A percentile compares a stretch with the other conserved stretches of the same genome.
phyloP scores from a whole-genome alignment of 2,888 invertebrate species.

The Pelosia muscerda region DNA sequence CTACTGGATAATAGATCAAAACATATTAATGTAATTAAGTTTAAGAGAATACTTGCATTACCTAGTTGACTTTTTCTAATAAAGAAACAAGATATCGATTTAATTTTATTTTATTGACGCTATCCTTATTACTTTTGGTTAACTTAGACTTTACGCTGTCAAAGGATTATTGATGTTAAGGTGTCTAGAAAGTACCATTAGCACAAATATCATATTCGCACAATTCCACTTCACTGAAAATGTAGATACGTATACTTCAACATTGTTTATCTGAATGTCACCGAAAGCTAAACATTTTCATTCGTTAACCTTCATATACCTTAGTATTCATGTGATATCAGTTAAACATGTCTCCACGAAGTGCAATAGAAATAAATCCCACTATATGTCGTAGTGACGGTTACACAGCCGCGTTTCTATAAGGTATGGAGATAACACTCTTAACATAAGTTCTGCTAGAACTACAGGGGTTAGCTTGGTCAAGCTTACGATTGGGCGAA shows the following conservation, averaged over 20 bases:
- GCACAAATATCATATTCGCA: too few species aligned
- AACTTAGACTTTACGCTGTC: too few species aligned
- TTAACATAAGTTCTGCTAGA: conserved; percentile 20
- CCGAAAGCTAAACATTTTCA: not conserved
- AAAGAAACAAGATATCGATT: too few species aligned
- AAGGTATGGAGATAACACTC: conserved; percentile 45
- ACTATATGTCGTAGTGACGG: conserved; percentile 37
- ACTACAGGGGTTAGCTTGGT: conserved; percentile 32
- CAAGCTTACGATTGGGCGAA: conserved; percentile 30
- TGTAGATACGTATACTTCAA: not conserved
- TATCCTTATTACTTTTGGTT: too few species aligned
- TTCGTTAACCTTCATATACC: not conserved
- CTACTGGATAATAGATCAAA: too few species aligned
- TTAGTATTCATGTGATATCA: conserved; percentile 6
- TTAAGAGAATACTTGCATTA: too few species aligned
- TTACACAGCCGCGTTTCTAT: conserved; percentile 44
- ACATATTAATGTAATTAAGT: too few species aligned
- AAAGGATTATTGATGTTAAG: too few species aligned
- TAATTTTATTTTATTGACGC: too few species aligned
- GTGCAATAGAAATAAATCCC: conserved; percentile 37
- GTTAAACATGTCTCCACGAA: conserved; percentile 27
- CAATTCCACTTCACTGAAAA: too few species aligned
- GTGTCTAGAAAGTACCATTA: too few species aligned
- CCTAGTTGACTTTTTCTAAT: too few species aligned
- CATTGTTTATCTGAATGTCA: not conserved